Base-by-base conservation (phyloP, 2,888 invertebrate species). In the Yponomeuta malinellus region DNA sequence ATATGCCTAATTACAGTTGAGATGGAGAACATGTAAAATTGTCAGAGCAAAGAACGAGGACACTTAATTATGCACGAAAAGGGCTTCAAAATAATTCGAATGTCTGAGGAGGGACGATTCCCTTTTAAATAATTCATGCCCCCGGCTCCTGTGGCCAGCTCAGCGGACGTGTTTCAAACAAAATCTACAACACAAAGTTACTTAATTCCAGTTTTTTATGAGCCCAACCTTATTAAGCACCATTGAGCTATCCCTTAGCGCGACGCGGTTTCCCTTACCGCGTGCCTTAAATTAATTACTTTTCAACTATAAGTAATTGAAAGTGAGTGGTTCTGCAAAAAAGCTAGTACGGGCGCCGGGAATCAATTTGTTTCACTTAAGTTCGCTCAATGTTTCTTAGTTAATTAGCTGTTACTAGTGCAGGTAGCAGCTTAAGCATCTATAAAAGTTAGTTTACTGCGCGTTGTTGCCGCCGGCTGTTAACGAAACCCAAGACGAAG, bases 21-120 rank as follows among this genome's bases (percentile, higher is more conserved):
- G 69, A 52, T 23, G 33, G 15, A 43, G 33, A 23, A 66, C 75
- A 74, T 76, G 78, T 77, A 77, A 80, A 82, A 80, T 79, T 79
- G 79, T 80, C 78, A 76, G 76, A 73, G 76, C 74, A 77, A 79
- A 81, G 81, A 79, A 78, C 68, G 75, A 75, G 75, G 73, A 72
- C 78, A 80, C 81, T 84, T 87, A 85, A 86, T 87, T 85, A 88
- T 86, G 83, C 83, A 83, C 79, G 81, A 83, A 79, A 79, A 83
- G 81, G 79, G 79, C 82, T 83, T 83, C 84, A 85, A 89, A 88
- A 88, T 88, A 89, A 88, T 87, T 87, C 83, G 86, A 86, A 88
- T 83, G 82, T 81, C 84, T 83, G 81, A 83, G 83, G 76, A 79
- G 82, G 84, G 84, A 81, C 81, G 81, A 80, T 80, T 82, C 79